Conservation (phyloP, 1,140 invertebrate species). For the Globodera rostochiensis region DNA sequence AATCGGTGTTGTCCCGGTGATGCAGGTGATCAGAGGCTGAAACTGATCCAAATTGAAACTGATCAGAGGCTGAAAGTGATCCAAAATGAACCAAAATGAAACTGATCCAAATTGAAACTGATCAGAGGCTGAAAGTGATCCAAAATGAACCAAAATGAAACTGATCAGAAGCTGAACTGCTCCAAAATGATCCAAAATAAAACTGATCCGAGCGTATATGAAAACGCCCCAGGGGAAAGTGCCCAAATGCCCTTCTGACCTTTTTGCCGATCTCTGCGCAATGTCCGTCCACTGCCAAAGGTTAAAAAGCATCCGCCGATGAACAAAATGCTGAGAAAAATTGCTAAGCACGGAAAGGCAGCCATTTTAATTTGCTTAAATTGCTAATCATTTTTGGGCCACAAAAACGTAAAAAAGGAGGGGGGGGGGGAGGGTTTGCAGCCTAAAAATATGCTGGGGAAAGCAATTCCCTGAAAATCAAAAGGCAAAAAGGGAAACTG, state of each 20-base stretch:
- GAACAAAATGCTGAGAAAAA: neutral
- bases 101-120: neutral
- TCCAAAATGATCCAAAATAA: neutral
- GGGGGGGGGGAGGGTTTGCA: no score
- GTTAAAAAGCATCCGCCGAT: neutral
- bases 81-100: no score
- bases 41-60: neutral
- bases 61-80: neutral
- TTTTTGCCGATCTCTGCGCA: neutral
- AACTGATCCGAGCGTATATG: neutral
- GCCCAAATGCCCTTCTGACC: neutral
- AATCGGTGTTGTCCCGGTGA: slow-evolving; percentile 25
- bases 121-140: neutral
- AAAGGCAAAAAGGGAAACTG: neutral
- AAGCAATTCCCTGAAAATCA: neutral
- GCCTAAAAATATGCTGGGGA: no score
- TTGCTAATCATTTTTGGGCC: neutral
- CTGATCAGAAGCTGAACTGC: neutral
- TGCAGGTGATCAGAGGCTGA: slow-evolving; percentile 11
- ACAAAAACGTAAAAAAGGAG: neutral
- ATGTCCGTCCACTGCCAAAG: neutral
- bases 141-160: neutral
- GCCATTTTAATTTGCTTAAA: neutral
- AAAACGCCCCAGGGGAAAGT: no score
- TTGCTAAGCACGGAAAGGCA: neutral